Conservation (phyloP, 2,888 invertebrate species). For the Chrysopilus asiliformis region DNA sequence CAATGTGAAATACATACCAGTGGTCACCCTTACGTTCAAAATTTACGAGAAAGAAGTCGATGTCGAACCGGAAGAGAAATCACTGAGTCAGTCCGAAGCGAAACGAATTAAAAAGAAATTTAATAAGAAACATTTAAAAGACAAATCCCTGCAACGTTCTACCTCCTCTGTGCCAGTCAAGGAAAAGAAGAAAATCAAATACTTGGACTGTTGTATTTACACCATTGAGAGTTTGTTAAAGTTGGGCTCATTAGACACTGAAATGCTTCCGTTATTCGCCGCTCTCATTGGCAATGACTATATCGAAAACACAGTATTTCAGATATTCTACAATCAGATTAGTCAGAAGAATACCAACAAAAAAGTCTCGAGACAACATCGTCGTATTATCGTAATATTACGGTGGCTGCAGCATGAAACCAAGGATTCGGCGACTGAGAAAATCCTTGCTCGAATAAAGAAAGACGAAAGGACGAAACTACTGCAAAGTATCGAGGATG, state of each 20-base stretch:
- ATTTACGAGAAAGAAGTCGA: slow-evolving; percentile 24
- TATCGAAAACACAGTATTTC: slow-evolving; percentile 52
- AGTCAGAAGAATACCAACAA: slow-evolving; percentile 35
- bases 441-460: slow-evolving; percentile 49
- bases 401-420: slow-evolving; percentile 63
- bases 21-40: slow-evolving; percentile 48
- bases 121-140: too few species aligned
- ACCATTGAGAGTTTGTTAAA: slow-evolving; percentile 53
- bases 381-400: slow-evolving; percentile 55
- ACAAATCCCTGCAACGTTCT: slow-evolving; percentile 13
- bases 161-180: neutral
- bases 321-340: slow-evolving; percentile 53
- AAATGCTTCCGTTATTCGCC: slow-evolving; percentile 63
- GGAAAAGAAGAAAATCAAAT: slow-evolving; percentile 24
- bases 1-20: slow-evolving; percentile 69
- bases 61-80: slow-evolving; percentile 5
- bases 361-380: slow-evolving; percentile 45
- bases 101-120: slow-evolving; percentile 27
- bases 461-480: slow-evolving; percentile 41
- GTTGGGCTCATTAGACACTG: slow-evolving; percentile 48
- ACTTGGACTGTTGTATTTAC: slow-evolving; percentile 54
- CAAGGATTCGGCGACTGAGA: slow-evolving; percentile 52
- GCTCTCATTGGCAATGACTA: slow-evolving; percentile 85
- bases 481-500: slow-evolving; percentile 44
- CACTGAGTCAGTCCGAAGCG: slow-evolving; percentile 20